Conservation (phyloP, 2,888 invertebrate genomes). For the Acanthosepion esculentum region DNA sequence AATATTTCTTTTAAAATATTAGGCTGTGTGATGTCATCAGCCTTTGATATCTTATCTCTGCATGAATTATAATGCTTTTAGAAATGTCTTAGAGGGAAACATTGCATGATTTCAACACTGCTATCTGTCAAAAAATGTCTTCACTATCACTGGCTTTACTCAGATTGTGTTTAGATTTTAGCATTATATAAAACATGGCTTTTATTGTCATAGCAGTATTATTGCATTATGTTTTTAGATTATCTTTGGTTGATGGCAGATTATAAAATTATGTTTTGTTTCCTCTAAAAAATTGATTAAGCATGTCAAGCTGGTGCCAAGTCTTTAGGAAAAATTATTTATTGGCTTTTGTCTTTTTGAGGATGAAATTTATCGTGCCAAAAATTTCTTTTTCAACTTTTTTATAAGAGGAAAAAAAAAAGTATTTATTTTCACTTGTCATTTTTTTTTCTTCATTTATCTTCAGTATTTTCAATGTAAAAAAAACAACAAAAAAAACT, state of each 20-base stretch:
- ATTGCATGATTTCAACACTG: too few relatives aligned
- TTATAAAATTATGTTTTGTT: not conserved
- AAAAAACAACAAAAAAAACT: too few relatives aligned
- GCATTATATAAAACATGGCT: not conserved
- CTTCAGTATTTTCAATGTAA: too few relatives aligned
- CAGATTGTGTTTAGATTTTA: not conserved
- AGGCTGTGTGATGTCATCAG: not conserved
- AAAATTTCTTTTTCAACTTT: not conserved
- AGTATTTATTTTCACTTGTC: not conserved
- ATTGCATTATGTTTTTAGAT: not conserved
- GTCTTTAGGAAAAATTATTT: not conserved
- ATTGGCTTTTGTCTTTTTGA: not conserved
- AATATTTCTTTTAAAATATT: not conserved
- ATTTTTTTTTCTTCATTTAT: not conserved
- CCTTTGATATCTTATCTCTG: not conserved
- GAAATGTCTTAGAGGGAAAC: not conserved
- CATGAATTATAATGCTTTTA: not conserved
- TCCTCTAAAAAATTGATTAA: not conserved
- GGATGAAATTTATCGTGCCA: not conserved
- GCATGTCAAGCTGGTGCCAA: not conserved
- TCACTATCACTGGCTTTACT: not conserved
- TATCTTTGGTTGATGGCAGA: too few relatives aligned
- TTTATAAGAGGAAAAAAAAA: not conserved
- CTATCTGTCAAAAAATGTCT: not conserved
- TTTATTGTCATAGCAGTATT: not conserved